Evolutionary conservation across 2,888 invertebrate genomes (phyloP).

Genomic region (Hetaerina titia): DNA sequence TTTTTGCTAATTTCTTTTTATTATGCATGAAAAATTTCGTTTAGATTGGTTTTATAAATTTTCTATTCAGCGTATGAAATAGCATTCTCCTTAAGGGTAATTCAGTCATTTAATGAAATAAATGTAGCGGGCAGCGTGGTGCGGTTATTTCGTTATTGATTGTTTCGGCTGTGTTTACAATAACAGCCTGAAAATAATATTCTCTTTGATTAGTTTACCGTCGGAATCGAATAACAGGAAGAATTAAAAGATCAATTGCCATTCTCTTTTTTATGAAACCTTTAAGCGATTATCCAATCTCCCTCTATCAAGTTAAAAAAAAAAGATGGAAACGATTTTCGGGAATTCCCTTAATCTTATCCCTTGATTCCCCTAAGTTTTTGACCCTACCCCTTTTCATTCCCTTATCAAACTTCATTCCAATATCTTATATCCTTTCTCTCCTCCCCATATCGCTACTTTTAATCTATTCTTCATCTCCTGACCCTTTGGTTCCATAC

Average conservation of each 20-base stretch:
- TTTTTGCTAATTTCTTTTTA: too few species aligned
- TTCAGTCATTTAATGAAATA: too few species aligned
- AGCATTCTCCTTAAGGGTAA: too few species aligned
- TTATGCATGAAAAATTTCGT: too few species aligned
- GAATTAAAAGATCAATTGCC: background rate
- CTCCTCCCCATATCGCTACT: background rate
- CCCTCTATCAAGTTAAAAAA: background rate
- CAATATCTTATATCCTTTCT: background rate
- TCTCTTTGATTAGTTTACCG: background rate
- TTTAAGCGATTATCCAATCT: background rate
- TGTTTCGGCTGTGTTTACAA: too few species aligned
- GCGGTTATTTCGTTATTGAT: too few species aligned
- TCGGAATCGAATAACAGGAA: background rate
- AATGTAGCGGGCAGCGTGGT: too few species aligned
- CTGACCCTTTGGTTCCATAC: background rate
- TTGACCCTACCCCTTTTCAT: background rate
- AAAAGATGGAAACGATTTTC: conserved; percentile 29
- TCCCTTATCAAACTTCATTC: conserved; percentile 25
- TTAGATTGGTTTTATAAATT: too few species aligned
- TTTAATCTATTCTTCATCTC: background rate
- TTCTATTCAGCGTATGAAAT: too few species aligned
- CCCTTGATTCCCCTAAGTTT: background rate
- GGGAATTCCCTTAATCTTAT: background rate
- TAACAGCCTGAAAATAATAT: background rate
- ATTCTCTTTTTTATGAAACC: background rate